Conservation (phyloP, 2,113 vertebrate genomes). For the Hemichromis elongatus region DNA sequence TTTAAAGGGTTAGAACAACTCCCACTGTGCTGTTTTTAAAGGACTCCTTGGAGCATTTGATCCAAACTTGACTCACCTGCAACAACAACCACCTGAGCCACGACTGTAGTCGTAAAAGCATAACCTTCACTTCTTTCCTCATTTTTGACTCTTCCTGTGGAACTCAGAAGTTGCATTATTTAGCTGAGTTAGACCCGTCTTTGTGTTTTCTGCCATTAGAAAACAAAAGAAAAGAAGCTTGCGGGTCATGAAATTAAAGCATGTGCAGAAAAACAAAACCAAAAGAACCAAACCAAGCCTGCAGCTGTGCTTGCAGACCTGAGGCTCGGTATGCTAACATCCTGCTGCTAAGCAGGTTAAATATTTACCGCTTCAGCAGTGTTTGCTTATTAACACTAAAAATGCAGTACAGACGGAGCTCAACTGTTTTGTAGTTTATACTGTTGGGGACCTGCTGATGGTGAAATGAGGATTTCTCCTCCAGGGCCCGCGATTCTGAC, state of each 20-base stretch:
- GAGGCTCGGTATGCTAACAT: not conserved
- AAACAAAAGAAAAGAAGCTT: not conserved
- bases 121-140: not conserved
- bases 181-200: accelerated
- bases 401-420: not conserved
- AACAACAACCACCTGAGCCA: not conserved
- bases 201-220: not conserved
- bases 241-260: not conserved
- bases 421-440: not conserved
- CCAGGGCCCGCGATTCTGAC: accelerated
- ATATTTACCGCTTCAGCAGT: not conserved
- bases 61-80: not conserved
- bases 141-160: not conserved
- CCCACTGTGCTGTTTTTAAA: not conserved
- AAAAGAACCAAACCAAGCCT: not conserved
- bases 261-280: not conserved
- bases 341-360: not conserved
- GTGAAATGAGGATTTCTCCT: not conserved
- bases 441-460: not conserved
- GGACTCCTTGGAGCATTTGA: not conserved
- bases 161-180: not conserved
- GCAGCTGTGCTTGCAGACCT: not conserved
- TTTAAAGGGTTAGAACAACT: not conserved
- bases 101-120: not conserved
- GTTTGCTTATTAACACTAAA: not conserved